Evolutionary conservation across 2,113 vertebrate genomes (phyloP), one percentile per base, ranked within the genome.

Genomic region (Sterrhoptilus dennistouni): DNA sequence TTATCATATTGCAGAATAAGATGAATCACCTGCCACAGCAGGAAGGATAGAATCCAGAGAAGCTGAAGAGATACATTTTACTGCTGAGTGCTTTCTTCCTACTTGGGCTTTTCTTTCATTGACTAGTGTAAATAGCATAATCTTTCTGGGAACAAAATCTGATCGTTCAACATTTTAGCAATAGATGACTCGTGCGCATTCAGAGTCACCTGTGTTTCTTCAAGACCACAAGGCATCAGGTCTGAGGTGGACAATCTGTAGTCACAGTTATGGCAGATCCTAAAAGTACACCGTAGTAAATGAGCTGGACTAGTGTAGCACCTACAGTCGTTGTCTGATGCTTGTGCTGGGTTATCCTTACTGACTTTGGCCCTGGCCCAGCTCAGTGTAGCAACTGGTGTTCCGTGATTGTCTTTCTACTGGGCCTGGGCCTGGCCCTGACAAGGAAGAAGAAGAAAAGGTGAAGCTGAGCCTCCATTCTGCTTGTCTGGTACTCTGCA

Each of bases 281-380:
- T 45, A 2, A 12, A 69, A 57, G 40, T 23, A 38, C 20, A 8
- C 0, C 0, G 5, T 8, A 12, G 4, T 59, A 31, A 45, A 50
- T 61, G 52, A 31, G 5, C 28, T 61, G 47, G 49, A 33, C 27
- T 33, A 11, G 21, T 4, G 15, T 35, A 77, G 15, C 4, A 3
- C 36, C n/a, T 33, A 0, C 38, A 35, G 29, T 40, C 25, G 0
- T 71, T 2, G 27, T 53, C 25, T 61, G 54, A 10, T 38, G 36
- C 14, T 61, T 77, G 9, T 35, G 4, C 12, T 61, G 59, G 59
- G 12, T 60, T 56, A 5, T 36, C 13, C 12, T 78, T 14, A 15
- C 23, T 20, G 44, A 31, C 47, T 56, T 21, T 63, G 52, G 11
- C 42, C 33, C 35, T 71, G n/a, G 68, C 38, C 35, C 49, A 25